Evolutionary conservation across 2,797 vertebrate genomes (phyloP), one percentile per base, ranked within the genome.

Genomic region (Megalops cyprinoides): DNA sequence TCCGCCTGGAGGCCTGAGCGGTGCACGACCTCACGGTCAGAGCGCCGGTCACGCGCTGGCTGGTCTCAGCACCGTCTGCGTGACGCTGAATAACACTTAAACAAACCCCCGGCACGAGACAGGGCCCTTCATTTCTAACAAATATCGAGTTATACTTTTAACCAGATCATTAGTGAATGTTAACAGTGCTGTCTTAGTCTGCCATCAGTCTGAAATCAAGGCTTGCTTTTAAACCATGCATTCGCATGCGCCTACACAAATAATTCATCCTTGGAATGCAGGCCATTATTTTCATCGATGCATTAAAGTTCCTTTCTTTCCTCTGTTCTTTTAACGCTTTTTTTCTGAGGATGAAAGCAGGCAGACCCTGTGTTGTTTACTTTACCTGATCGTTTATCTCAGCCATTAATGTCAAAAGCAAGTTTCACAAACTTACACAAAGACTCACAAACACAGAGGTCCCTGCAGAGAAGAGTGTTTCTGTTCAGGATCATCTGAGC

Each of bases 401-500:
- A 65, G 62, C 62, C 62, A 65, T 65, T 65, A 65, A 65, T 37
- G 62, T 65, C 31, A 65, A 34, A 65, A 62, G 62, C 62, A 37
- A 65, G 20, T 34, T 37, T 65, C 42, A 53, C 51, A 74, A 74
- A 44, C 71, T 31, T 46, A 75, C 25, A 75, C 73, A 75, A 48
- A 75, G 44, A 10, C 60, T 25, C 56, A 37, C 28, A 75, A 75
- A 28, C 46, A 46, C 71, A 12, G 20, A 3, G 4, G 25, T 49
- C 73, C 20, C 73, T 75, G 14, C 73, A 31, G 73, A 31, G 73
- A 75, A 75, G 25, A 46, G 25, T 46, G 31, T 31, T 51, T 75
- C 73, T 75, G 73, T 75, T 75, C 49, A n/a, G 48, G 73, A 56
- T 56, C 51, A 77, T 77, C 34, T 42, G 20, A n/a, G 34, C 12